A percentile compares a stretch with the other conserved stretches of the same genome.
Conservation (phyloP, 1,140 invertebrate species). For the Ctenoplectra terminalis region DNA sequence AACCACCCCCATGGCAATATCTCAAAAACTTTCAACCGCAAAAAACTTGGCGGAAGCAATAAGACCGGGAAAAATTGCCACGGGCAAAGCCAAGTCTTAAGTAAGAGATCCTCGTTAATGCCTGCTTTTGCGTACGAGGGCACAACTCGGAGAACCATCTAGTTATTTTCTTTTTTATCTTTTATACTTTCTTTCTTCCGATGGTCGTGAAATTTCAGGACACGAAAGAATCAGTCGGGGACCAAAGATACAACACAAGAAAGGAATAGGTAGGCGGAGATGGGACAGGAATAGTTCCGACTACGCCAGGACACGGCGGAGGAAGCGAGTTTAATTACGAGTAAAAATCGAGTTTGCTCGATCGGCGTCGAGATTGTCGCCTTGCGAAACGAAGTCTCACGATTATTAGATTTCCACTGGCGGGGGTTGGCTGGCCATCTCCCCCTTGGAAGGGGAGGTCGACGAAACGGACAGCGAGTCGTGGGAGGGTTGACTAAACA, state of each 20-base stretch:
- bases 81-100: background rate
- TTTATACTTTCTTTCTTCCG: too few species aligned
- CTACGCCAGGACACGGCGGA: conserved; percentile 8
- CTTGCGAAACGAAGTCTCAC: conserved; percentile 64
- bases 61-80: background rate
- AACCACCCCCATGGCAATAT: background rate
- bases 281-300: background rate
- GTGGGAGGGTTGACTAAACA: conserved; percentile 66
- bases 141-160: background rate
- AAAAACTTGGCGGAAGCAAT: conserved; percentile 5
- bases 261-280: background rate
- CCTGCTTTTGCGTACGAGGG: conserved; percentile 9
- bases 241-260: background rate
- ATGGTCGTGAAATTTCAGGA: conserved; percentile 19
- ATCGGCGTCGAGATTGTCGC: conserved; percentile 66
- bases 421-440: conserved; percentile 18
- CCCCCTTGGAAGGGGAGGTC: conserved; percentile 13
- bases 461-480: conserved; percentile 18
- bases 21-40: conserved; percentile 19
- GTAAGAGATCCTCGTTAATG: conserved; percentile 35
- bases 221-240: background rate
- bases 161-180: too few species aligned
- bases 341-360: conserved; percentile 68
- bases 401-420: conserved; percentile 67
- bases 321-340: conserved; percentile 65